A percentile compares a stretch with the other conserved stretches of the same genome.
Evolutionary conservation across 2,888 invertebrate genomes (phyloP).

Genomic region (Phasia obesa): DNA sequence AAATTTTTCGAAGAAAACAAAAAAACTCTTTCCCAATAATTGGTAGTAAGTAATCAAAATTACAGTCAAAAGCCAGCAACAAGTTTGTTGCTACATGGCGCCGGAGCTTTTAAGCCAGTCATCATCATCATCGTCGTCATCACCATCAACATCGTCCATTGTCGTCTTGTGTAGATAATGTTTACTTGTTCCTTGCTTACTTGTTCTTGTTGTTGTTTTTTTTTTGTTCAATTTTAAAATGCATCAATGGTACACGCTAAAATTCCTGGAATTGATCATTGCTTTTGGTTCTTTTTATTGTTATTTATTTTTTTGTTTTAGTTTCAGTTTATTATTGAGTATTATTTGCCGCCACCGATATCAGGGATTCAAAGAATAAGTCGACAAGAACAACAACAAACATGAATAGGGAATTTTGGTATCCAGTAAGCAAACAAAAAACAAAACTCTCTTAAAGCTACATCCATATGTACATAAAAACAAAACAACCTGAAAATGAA

Average conservation of each 20-base stretch:
- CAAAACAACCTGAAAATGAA: background rate
- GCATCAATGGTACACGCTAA: conserved; percentile 57
- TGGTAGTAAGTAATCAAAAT: conserved; percentile 55
- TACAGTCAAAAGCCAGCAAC: conserved; percentile 21
- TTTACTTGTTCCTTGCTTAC: conserved; percentile 17
- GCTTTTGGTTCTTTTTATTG: conserved; percentile 47
- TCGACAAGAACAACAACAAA: conserved; percentile 5
- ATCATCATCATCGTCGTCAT: conserved; percentile 18
- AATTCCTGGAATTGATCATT: conserved; percentile 62
- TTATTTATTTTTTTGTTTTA: too few relatives aligned
- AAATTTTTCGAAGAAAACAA: background rate
- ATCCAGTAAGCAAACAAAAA: too few relatives aligned
- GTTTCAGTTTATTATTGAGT: conserved; percentile 34
- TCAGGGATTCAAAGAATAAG: conserved; percentile 19
- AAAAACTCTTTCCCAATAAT: conserved; percentile 45
- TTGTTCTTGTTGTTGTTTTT: conserved; percentile 30
- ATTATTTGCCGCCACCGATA: conserved; percentile 37
- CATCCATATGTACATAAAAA: too few relatives aligned
- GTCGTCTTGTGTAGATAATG: conserved; percentile 44
- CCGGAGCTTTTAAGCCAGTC: conserved; percentile 62
- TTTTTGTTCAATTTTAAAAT: conserved; percentile 46
- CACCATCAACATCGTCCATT: conserved; percentile 9
- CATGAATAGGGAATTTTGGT: background rate
- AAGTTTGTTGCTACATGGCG: conserved; percentile 54
- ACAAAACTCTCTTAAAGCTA: background rate